phyloP scores from a whole-genome alignment of 2,113 vertebrate genomes.

The Tonatia bakeri region DNA sequence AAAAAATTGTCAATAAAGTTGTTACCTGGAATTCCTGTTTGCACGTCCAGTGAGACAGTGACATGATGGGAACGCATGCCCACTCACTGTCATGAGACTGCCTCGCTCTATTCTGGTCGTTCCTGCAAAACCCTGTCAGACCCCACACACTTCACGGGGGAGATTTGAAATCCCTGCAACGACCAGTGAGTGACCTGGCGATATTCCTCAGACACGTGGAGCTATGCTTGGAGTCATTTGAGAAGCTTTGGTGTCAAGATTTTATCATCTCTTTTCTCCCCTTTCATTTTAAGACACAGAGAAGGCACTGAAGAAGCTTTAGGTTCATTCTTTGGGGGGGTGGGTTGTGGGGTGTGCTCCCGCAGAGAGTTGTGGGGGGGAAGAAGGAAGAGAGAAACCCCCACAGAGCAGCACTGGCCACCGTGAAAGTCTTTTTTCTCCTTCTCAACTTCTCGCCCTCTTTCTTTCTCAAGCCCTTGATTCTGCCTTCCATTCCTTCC shows the following conservation, averaged over 20 bases:
- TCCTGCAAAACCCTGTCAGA: accelerated
- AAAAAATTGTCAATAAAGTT: slow-evolving; percentile 81
- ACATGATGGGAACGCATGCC: background rate
- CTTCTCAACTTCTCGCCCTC: background rate
- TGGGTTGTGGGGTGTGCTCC: background rate
- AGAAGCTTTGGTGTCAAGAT: background rate
- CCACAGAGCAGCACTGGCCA: background rate
- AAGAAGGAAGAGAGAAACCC: background rate
- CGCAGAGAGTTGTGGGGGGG: too few species aligned
- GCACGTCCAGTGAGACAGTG: background rate
- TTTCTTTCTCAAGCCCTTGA: background rate
- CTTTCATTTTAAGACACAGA: background rate
- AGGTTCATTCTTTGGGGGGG: background rate
- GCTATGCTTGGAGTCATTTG: background rate
- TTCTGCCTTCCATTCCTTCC: background rate
- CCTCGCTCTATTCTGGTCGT: background rate
- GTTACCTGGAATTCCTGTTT: slow-evolving; percentile 18
- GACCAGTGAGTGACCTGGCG: too few species aligned
- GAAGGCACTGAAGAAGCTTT: background rate
- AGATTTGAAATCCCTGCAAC: background rate
- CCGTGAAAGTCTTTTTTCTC: background rate
- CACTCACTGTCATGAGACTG: background rate
- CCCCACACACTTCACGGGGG: too few species aligned
- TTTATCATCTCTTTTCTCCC: background rate
- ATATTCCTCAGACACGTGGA: background rate